Evolutionary conservation across 2,797 vertebrate genomes (phyloP), one percentile per base, ranked within the genome.

Genomic region (Apogon hyalosoma): DNA sequence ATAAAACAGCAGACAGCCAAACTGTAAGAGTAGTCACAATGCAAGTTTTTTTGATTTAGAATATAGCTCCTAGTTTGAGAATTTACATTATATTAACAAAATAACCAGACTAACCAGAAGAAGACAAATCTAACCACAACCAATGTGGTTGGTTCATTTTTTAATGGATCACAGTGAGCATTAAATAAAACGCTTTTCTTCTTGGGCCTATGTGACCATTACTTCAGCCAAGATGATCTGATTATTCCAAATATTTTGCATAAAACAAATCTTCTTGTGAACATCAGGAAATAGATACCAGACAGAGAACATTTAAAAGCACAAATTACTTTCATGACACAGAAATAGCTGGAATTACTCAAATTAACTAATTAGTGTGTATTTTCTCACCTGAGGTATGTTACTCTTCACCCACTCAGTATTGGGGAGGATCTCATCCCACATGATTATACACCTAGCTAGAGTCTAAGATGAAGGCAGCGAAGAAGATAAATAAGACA

Each of bases 351-450:
- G 9, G 33, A 8, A 36, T 36, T 36, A 31, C 28, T 31, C 2
- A 4, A 31, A 31, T 31, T 2, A 36, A 36, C 33, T 36, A 36
- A 28, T 28, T 28, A 28, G 43, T 56, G 47, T 59, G 76, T 46
- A 31, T 45, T 60, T 71, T 92, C 93, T 90, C 88, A 99, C 98
- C 83, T 97, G 95, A 77, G 98, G 98, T 82, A 99, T 96, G 5
- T 99, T 99, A 90, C 97, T 97, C 79, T 96, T 96, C 69, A 99
- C 95, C 98, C 98, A 99, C 73, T 98, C 95, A 14, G 95, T 93
- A 86, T 95, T 95, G 39, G 98, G 98, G 66, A 98, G 87, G 87
- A 99, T 99, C 86, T 98, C 97, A 88, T 99, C 97, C 98, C 98
- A 99, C 92, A 99, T 92, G 91, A 99, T 99, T 73, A 99, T 94